Evolutionary conservation across 1,140 invertebrate species (phyloP), one percentile per base, ranked within the genome.

Genomic region (Pseudachorutes palmiensis): DNA sequence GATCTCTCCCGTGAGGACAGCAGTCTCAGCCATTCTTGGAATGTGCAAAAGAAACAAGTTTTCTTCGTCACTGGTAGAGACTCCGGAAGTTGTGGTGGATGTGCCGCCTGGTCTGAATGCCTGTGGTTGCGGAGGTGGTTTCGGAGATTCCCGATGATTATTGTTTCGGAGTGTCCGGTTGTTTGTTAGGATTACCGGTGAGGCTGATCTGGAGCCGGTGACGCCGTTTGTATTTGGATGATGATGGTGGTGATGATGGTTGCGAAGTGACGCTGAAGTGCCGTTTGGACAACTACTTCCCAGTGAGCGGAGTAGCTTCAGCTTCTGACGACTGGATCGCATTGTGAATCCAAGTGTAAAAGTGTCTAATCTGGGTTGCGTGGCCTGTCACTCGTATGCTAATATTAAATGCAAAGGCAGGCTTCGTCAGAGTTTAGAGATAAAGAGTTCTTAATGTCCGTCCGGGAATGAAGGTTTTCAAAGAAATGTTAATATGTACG

Each of bases 1-100:
- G 85, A 92, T 90, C 76, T 91, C 88, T 29, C 81, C 24, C 26
- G 59, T 30, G 30, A 61, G 59, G 5, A 5, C 32, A 9, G 16
- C 32, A 16, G 59, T 36, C 2, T 61, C 59, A 12, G 30, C 31
- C 51, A 5, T 55, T 14, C 9, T 9, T 9, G 19, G 36, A 45
- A 12, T 12, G 36, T 12, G 9, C 36, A 45, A 45, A 12, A 55
- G 51, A 14, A 5, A 9, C 12, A 26, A 9, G 51, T 55, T 55
- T 26, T 55, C 51, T 14, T 55, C 51, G 9, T 26, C 14, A 12
- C 19, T 45, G 9, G 9, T 19, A 12, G 9, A 3, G 12, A 55
- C 51, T 55, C 24, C 51, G 5, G 24, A 14, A 55, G 51, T 41
- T 9, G 19, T 5, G 19, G 36, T 19, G 36, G n/a, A n/a, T 41